Evolutionary conservation across 2,113 vertebrate species (phyloP).

Genomic region (Lathamus discolor): DNA sequence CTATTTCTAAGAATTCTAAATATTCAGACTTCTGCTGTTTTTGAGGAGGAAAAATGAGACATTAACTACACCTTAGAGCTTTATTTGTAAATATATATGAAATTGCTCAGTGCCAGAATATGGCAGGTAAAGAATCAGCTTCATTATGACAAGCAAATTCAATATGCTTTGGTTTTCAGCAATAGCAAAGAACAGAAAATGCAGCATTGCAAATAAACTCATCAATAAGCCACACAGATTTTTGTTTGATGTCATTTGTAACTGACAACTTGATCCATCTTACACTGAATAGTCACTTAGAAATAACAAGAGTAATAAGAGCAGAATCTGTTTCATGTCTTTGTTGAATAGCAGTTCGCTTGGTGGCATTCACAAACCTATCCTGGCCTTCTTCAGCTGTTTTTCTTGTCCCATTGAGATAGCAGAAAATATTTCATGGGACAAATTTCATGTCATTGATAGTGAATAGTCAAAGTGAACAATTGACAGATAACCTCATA

Average conservation of each 20-base stretch:
- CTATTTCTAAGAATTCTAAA: background rate
- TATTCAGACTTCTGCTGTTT: background rate
- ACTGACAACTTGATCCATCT: constrained; percentile 62
- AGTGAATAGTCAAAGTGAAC: constrained; percentile 12
- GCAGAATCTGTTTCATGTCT: constrained; percentile 33
- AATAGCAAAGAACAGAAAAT: background rate
- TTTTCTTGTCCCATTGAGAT: background rate
- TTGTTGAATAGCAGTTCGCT: background rate
- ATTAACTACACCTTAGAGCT: background rate
- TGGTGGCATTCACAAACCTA: constrained; percentile 30
- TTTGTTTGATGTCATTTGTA: constrained; percentile 59
- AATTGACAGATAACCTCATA: background rate
- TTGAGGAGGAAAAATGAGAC: background rate
- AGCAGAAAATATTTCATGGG: constrained; percentile 5
- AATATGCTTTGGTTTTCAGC: background rate
- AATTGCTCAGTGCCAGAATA: background rate
- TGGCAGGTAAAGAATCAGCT: constrained; percentile 3
- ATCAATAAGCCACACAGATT: constrained; percentile 46
- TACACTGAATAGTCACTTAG: constrained; percentile 41
- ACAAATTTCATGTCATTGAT: constrained; percentile 21
- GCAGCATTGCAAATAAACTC: constrained; percentile 39
- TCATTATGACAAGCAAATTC: background rate
- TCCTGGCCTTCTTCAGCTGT: background rate
- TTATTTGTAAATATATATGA: background rate
- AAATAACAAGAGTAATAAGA: constrained; percentile 39